A percentile compares a stretch with the other conserved stretches of the same genome.
phyloP scores from a whole-genome alignment of 2,888 invertebrate species.

The Hypselothyrea guttata region DNA sequence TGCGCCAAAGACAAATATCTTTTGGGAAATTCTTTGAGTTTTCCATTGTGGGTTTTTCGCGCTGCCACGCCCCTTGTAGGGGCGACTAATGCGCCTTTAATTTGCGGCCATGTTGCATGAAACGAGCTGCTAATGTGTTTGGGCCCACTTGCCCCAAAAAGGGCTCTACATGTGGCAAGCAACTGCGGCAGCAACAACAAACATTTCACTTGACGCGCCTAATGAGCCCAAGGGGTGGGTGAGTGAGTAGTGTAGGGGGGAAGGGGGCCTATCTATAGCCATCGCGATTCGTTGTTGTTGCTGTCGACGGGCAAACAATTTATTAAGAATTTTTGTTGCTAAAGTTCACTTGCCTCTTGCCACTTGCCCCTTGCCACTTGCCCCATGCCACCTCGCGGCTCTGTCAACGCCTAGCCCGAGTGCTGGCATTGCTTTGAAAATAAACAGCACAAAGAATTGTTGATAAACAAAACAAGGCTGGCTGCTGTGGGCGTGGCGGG shows the following conservation, averaged over 20 bases:
- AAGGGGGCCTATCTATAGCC: not conserved
- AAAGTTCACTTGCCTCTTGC: not conserved
- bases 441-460: conserved; percentile 61
- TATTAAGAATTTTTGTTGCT: conserved; percentile 49
- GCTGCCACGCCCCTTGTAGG: conserved; percentile 18
- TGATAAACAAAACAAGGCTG: conserved; percentile 65
- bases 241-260: not conserved
- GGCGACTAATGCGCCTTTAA: conserved; percentile 68
- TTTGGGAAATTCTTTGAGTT: conserved; percentile 42
- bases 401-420: conserved; percentile 52
- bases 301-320: conserved; percentile 57
- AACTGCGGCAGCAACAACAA: conserved; percentile 31
- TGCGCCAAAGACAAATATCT: conserved; percentile 4
- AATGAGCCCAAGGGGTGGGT: conserved; percentile 50
- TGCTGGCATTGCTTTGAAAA: conserved; percentile 68
- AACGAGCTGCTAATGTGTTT: conserved; percentile 75
- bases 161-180: conserved; percentile 48
- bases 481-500: conserved; percentile 36
- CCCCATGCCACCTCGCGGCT: not conserved
- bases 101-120: conserved; percentile 70
- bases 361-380: not conserved
- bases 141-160: conserved; percentile 33
- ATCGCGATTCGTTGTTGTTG: conserved; percentile 53
- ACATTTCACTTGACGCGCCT: conserved; percentile 75
- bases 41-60: conserved; percentile 22